Base-by-base conservation (phyloP, 2,113 vertebrate genomes). In the Pristiophorus japonicus region DNA sequence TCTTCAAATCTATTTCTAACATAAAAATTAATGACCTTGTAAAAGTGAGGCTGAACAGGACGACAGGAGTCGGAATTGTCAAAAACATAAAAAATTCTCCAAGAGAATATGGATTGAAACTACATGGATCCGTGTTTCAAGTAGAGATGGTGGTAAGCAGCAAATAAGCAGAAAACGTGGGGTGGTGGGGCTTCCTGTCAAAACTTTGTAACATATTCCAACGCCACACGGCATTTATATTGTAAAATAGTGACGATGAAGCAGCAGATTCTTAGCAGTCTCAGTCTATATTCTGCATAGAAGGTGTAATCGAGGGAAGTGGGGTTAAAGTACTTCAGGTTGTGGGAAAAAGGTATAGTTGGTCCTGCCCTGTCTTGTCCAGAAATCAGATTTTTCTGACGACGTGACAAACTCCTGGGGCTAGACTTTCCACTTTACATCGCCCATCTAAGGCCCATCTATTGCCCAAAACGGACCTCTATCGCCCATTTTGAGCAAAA, bases 1-100 rank as follows among this genome's bases (percentile, higher is more conserved):
- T 98, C n/a, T 98, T 98, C 95, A 94, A 91, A 0, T 97, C 98
- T 94, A 97, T 98, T 96, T 98, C 98, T 6, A 96, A 96, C 65
- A 96, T 98, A 95, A 96, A 96, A 67, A 97, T 96, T 96, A 96
- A 97, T 0, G 98, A 98, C 96, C 96, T 98, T 95, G 97, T 98
- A 34, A 96, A 97, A 96, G 96, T 98, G 38, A 97, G 91, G 95
- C 95, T 96, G 96, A 97, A 96, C 95, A 97, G 96, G 85, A 97
- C 96, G n/a, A 96, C 96, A 59, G 78, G 96, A 22, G 97, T 97
- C 0, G 98, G 96, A 0, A 85, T 97, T 96, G 97, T 98, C 67
- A 96, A 66, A 78, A 97, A 96, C 95, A 98, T 94, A 47, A 45
- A 30, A 67, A 47, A 70, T 45, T 67, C 92, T 18, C 0, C 0